Base-by-base conservation (phyloP, 1,140 invertebrate genomes). In the Drosophila miranda region DNA sequence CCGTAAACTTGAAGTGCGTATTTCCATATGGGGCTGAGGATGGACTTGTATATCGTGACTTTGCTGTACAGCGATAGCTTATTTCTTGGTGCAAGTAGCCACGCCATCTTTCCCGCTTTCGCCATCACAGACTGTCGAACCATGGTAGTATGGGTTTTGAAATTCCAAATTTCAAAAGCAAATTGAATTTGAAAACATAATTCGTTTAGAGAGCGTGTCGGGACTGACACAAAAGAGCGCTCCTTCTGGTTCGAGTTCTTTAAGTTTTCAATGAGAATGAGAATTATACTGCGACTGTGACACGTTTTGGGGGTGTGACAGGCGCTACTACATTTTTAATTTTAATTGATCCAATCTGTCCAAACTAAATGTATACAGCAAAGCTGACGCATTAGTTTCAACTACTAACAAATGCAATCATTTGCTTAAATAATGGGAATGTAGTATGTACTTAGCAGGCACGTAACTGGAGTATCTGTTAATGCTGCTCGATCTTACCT, bases 231-330 rank as follows among this genome's bases (percentile, higher is more conserved):
- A 51, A 41, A 45, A 45, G 46, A 19, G 26, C 44, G n/a, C n/a
- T n/a, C n/a, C n/a, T n/a, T n/a, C n/a, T 6, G 19, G 43, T 52
- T 43, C 61, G 75, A 77, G 72, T 86, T 84, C 69, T 81, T 86
- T 81, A 84, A 34, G 58, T 56, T 69, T 69, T 56, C 9, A 44
- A 44, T 19, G 62, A 34, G 11, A 38, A 38, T 11, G 11, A 13
- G 34, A 38, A 38, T 13, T 38, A 38, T 38, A 11, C 34, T 38
- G 34, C 2, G 2, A 28, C 28, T 52, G 42, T 57, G 51, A 19
- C 68, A 54, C 66, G 66, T 53, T 53, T 48, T 34, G 53, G 49
- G 16, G 68, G 66, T 55, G 55, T 60, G 19, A 42, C 42, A 42
- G n/a, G 30, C 34, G 49, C 5, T 41, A 43, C 48, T n/a, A 63